Percentiles rank a stretch among this genome's conserved stretches.
These are phyloP conservation scores for Hoplostethus mediterraneus DNA, from an alignment of 2,797 vertebrate species.

Conservation along the genomic window DNA sequence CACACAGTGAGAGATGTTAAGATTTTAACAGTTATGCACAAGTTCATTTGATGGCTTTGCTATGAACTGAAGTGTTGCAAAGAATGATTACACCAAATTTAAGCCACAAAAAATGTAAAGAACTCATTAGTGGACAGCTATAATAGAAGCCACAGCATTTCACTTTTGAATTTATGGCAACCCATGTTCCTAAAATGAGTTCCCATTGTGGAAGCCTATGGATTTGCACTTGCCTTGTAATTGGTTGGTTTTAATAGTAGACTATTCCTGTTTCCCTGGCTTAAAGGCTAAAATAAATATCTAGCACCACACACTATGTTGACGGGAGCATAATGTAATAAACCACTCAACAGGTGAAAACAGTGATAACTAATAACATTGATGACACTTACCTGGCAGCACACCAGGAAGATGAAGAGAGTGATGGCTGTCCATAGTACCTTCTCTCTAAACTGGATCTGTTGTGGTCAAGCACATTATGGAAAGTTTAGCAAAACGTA, in stretches of 20 bases:
- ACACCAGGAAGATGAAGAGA: conserved; percentile 98
- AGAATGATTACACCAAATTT: too few species aligned
- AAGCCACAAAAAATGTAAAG: background rate
- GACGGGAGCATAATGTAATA: background rate
- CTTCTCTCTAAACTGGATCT: conserved; percentile 99
- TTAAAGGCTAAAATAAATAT: background rate
- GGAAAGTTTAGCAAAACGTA: background rate
- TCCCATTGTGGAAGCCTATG: background rate
- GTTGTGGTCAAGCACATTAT: conserved; percentile 29
- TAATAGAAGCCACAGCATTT: background rate
- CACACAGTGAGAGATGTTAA: background rate
- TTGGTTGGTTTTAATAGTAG: background rate
- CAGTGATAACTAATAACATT: background rate
- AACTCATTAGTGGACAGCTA: background rate
- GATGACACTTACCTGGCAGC: conserved; percentile 92
- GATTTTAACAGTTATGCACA: background rate
- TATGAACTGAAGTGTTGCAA: background rate
- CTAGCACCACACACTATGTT: background rate
- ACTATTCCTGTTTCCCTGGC: background rate
- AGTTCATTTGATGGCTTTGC: background rate
- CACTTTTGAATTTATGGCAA: background rate
- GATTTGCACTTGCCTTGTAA: background rate
- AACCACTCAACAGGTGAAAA: background rate
- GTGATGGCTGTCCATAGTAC: conserved; percentile 99
- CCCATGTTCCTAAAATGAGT: background rate